Evolutionary conservation across 2,888 invertebrate genomes (phyloP).

Genomic region (Abrostola tripartita): DNA sequence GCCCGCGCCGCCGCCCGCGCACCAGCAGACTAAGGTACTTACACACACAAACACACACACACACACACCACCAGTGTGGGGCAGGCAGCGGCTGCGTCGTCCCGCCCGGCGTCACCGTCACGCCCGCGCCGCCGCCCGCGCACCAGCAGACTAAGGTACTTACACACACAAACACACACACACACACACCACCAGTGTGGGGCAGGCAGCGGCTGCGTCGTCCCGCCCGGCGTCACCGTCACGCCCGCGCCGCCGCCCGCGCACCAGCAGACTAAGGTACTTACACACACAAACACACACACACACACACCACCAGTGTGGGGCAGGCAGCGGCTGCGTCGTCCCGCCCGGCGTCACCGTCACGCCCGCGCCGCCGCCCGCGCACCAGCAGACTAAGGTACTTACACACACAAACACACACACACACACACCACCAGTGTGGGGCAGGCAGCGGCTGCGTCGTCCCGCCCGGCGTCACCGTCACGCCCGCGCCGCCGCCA

Average conservation of each 20-base stretch:
- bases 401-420: no score
- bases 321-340: slow-evolving; percentile 83
- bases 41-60: background rate
- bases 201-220: no score
- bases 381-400: slow-evolving; percentile 83
- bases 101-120: no score
- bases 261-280: background rate
- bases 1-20: no score
- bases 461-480: slow-evolving; percentile 86
- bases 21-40: background rate
- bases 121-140: no score
- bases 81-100: no score
- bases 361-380: slow-evolving; percentile 85
- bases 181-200: no score
- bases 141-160: background rate
- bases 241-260: no score
- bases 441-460: slow-evolving; percentile 84
- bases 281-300: background rate
- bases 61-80: no score
- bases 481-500: slow-evolving; percentile 85
- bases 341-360: slow-evolving; percentile 87
- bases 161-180: background rate
- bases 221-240: no score
- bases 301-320: no score
- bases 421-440: no score